These are phyloP conservation scores for Tympanoctomys barrerae DNA, from an alignment of 2,797 vertebrate species.

Conservation along the genomic window DNA sequence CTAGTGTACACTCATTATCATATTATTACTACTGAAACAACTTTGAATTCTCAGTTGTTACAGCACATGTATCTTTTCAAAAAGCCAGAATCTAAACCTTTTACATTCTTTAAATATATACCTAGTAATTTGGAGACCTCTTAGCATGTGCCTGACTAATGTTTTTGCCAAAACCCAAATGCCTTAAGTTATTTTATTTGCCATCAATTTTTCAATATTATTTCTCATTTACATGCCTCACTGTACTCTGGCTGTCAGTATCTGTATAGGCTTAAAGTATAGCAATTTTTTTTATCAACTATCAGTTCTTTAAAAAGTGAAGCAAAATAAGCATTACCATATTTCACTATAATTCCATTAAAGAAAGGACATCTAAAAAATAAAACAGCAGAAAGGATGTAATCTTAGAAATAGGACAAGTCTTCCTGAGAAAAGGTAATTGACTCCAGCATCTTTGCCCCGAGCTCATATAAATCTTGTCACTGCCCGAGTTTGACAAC, in stretches of 20 bases:
- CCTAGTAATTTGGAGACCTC: not conserved
- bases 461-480: not conserved
- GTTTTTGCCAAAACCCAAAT: not conserved
- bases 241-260: not conserved
- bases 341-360: not conserved
- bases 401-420: not conserved
- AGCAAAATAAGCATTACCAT: not conserved
- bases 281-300: not conserved
- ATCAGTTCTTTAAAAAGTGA: not conserved
- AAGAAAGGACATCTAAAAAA: constrained; percentile 14
- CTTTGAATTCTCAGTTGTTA: not conserved
- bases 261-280: not conserved
- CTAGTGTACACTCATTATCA: not conserved
- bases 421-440: not conserved
- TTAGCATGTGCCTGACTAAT: not conserved
- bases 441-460: not conserved
- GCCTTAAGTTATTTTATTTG: not conserved
- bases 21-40: not conserved
- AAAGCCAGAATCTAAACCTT: not conserved
- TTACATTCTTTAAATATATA: not conserved
- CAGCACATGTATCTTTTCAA: not conserved
- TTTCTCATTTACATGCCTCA: not conserved
- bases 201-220: not conserved
- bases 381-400: not conserved
- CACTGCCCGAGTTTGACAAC: not conserved